Base-by-base conservation (phyloP, 2,113 vertebrate species). In the Amphiprion percula region DNA sequence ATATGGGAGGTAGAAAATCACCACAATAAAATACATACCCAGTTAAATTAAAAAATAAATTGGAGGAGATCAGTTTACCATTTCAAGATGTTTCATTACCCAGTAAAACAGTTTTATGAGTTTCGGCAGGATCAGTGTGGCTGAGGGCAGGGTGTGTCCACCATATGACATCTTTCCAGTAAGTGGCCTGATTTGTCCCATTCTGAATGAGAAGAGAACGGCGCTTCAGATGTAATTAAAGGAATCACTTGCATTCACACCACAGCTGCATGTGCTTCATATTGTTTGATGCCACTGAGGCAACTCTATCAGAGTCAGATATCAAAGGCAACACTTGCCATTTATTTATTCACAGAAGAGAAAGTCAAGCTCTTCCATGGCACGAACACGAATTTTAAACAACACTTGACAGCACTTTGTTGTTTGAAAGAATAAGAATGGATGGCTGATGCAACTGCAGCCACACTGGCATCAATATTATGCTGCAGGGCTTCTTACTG, bases 251-350 rank as follows among this genome's bases (percentile, higher is more conserved):
- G 14, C 24, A 67, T 61, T 46, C 53, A n/a, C 19, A 41, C 9
- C 37, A 52, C 16, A 50, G 55, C 28, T 54, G 72, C 28, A 60
- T 61, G 33, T 72, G 39, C 26, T 75, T 65, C 21, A n/a, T 59
- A 58, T 54, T 64, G 52, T 74, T 58, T 52, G 30, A 64, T 69
- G 23, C 28, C 9, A 44, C 41, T 15, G 11, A 44, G 41, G 41
- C 11, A 67, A 67, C 67, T 30, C 41, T 11, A 19, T 60, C n/a
- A 64, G 56, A 52, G 58, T 63, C 79, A 68, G 21, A 75, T 41
- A 68, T 68, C 52, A 64, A 69, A 49, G 28, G 47, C n/a, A 71
- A 26, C n/a, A 16, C 16, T 54, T 62, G 28, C 5, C 23, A 23
- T 64, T 41, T 54, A 68, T 68, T 62, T 41, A 56, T 49, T 61